phyloP scores from a whole-genome alignment of 2,888 invertebrate species.

The Habroteleia sp. region DNA sequence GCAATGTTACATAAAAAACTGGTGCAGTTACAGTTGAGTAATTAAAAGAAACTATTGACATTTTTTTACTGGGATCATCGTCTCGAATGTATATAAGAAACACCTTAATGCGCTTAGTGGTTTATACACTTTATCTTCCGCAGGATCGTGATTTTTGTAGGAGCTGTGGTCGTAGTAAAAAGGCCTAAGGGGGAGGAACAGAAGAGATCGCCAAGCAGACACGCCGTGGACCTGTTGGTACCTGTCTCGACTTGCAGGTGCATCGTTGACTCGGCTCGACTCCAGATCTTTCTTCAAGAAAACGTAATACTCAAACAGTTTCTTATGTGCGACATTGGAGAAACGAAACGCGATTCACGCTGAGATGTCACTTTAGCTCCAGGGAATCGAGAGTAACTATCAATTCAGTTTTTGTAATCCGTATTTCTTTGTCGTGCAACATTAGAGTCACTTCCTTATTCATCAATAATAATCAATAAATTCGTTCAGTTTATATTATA shows the following conservation, averaged over 20 bases:
- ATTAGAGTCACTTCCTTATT: conserved; percentile 5
- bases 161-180: conserved; percentile 54
- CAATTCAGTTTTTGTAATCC: conserved; percentile 24
- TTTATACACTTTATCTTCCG: conserved; percentile 43
- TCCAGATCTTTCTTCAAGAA: conserved; percentile 67
- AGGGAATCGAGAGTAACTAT: conserved; percentile 19
- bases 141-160: conserved; percentile 47
- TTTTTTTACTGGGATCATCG: conserved; percentile 45
- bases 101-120: conserved; percentile 54
- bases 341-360: conserved; percentile 50
- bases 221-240: conserved; percentile 76
- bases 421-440: background rate
- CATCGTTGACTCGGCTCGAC: conserved; percentile 64
- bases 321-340: conserved; percentile 53
- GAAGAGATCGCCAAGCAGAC: conserved; percentile 56
- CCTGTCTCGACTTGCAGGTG: conserved; percentile 79
- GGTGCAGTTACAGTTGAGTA: conserved; percentile 42
- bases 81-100: conserved; percentile 35
- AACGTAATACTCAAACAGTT: conserved; percentile 65
- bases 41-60: conserved; percentile 54
- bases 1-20: conserved; percentile 10
- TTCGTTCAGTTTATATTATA: background rate
- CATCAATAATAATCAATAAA: conserved; percentile 2
- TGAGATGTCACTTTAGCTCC: conserved; percentile 42
- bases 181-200: conserved; percentile 29